Evolutionary conservation across 2,888 invertebrate species (phyloP).

Genomic region (Geotrupes spiniger): DNA sequence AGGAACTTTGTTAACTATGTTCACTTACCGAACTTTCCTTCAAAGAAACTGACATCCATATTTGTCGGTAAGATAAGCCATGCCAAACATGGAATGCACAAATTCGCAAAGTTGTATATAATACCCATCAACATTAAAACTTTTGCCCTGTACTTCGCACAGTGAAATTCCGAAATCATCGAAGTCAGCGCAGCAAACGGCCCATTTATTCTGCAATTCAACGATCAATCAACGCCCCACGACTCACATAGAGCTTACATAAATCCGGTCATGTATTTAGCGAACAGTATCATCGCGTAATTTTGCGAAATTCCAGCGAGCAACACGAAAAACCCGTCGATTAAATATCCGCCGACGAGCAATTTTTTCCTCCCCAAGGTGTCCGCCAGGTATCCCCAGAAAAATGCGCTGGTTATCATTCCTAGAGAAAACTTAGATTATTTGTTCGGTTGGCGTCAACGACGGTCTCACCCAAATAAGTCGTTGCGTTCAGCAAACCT

Average conservation of each 20-base stretch:
- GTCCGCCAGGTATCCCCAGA: slow-evolving; percentile 79
- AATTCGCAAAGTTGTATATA: slow-evolving; percentile 63
- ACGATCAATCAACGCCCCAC: neutral
- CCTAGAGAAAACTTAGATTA: slow-evolving; percentile 51
- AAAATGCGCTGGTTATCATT: slow-evolving; percentile 70
- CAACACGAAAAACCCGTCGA: slow-evolving; percentile 63
- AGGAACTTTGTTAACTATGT: neutral
- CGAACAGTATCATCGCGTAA: slow-evolving; percentile 63
- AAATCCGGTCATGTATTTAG: slow-evolving; percentile 72
- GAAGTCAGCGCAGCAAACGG: slow-evolving; percentile 72
- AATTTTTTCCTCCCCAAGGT: slow-evolving; percentile 68
- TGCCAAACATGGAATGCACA: slow-evolving; percentile 66
- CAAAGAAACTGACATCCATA: slow-evolving; percentile 52
- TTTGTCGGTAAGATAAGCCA: slow-evolving; percentile 67
- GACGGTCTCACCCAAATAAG: slow-evolving; percentile 62
- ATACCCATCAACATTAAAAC: slow-evolving; percentile 65
- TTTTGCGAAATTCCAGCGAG: slow-evolving; percentile 64
- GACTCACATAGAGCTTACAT: slow-evolving; percentile 60
- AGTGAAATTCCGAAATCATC: slow-evolving; percentile 73
- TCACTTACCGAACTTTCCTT: slow-evolving; percentile 45
- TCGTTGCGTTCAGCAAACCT: slow-evolving; percentile 68
- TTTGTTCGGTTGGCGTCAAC: neutral
- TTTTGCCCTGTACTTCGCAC: slow-evolving; percentile 60
- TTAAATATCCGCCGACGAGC: slow-evolving; percentile 63
- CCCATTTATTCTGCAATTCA: slow-evolving; percentile 58